These are phyloP conservation scores for Elgaria multicarinata DNA, from an alignment of 2,113 vertebrate species.

Conservation along the genomic window DNA sequence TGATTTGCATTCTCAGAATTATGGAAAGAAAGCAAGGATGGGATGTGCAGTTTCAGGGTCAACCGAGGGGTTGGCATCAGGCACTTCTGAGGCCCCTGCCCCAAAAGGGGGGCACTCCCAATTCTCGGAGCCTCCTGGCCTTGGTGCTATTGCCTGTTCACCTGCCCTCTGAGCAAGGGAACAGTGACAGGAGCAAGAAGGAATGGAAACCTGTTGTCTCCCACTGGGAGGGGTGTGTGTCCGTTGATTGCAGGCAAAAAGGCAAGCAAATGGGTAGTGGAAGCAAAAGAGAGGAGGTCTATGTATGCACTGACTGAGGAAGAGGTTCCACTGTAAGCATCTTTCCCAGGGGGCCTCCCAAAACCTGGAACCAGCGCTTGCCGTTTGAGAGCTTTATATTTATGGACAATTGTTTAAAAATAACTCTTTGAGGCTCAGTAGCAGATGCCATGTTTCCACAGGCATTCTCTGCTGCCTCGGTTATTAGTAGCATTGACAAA, in stretches of 20 bases:
- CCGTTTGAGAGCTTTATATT: slow-evolving; percentile 59
- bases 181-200: not conserved
- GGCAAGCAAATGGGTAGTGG: not conserved
- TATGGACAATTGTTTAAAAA: slow-evolving; percentile 44
- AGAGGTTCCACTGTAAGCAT: not conserved
- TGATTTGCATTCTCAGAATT: slow-evolving; percentile 53
- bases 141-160: not conserved
- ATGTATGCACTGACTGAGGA: not conserved
- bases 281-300: not conserved
- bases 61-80: not conserved
- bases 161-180: not conserved
- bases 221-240: not conserved
- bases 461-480: not conserved
- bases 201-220: not conserved
- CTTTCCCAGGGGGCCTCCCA: not conserved
- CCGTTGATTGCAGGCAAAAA: not conserved
- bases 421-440: slow-evolving; percentile 32
- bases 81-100: not conserved
- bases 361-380: not conserved
- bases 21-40: slow-evolving; percentile 57
- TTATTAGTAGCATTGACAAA: not conserved
- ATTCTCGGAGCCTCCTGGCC: not conserved
- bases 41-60: not conserved
- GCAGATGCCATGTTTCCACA: accelerated
- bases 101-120: not conserved